Conservation (phyloP, 2,797 vertebrate genomes). For the Pachyuromys duprasi region DNA sequence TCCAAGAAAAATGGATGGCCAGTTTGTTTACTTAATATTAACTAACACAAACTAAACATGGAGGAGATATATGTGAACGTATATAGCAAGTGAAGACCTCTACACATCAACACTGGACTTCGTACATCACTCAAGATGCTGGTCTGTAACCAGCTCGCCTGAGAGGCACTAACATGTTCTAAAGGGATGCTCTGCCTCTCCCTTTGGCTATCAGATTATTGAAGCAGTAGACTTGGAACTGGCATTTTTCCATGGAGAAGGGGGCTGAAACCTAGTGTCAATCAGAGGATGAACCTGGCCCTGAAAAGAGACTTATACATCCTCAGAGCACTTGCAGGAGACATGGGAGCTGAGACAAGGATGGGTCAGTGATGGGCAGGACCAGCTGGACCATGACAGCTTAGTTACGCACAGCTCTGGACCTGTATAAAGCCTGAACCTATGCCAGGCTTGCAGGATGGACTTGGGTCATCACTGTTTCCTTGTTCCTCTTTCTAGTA, state of each 20-base stretch:
- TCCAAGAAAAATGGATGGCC: conserved; percentile 65
- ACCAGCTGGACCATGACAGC: not conserved
- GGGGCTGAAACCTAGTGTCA: not conserved
- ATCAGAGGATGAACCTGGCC: not conserved
- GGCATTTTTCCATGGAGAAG: not conserved
- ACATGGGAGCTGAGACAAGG: not conserved
- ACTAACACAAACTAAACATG: conserved; percentile 42
- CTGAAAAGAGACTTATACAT: not conserved
- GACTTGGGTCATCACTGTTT: not conserved
- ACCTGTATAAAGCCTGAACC: not conserved
- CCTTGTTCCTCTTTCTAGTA: not conserved
- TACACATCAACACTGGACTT: conserved; percentile 1
- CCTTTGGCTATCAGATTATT: not conserved
- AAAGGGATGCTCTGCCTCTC: not conserved
- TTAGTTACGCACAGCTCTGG: not conserved
- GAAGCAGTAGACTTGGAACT: not conserved
- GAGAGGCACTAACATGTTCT: not conserved
- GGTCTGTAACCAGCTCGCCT: not conserved
- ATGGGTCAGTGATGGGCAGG: not conserved
- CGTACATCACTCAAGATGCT: not conserved
- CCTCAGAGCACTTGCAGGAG: not conserved
- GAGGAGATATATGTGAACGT: conserved; percentile 56
- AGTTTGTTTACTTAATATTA: conserved; percentile 80
- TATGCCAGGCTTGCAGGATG: not conserved
- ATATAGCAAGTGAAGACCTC: conserved; percentile 12